Conservation (phyloP, 1,140 invertebrate genomes). For the Parapsyche elsis region DNA sequence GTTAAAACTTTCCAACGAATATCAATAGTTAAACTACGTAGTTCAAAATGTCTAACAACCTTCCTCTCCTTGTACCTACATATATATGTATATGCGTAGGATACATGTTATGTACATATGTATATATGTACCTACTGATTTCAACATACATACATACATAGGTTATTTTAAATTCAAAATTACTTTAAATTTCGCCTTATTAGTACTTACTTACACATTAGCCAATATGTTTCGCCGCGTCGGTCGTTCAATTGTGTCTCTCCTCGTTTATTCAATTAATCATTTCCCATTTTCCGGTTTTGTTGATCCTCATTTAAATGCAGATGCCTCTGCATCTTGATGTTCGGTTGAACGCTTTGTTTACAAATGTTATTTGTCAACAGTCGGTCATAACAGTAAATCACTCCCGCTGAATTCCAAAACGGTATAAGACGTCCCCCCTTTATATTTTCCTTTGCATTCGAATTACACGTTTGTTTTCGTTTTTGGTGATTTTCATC, state of each 20-base stretch:
- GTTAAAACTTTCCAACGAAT: no score
- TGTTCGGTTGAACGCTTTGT: constrained; percentile 21
- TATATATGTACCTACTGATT: no score
- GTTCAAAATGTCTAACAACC: no score
- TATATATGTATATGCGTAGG: no score
- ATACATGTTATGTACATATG: no score
- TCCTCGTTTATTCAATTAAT: constrained; percentile 13
- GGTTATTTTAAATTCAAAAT: no score
- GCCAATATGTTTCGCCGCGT: neutral
- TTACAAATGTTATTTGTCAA: constrained; percentile 36
- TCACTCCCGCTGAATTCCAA: neutral
- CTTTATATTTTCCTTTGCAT: neutral
- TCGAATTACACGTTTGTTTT: no score
- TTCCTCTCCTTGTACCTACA: no score
- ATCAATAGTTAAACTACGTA: no score
- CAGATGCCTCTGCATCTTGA: neutral
- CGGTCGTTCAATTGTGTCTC: neutral
- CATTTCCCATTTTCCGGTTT: neutral
- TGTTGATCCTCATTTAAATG: constrained; percentile 7
- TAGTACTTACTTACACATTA: no score
- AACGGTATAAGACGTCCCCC: neutral
- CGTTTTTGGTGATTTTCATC: neutral
- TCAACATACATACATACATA: no score
- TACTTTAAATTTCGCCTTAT: no score
- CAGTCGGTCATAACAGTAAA: constrained; percentile 6